Conservation (phyloP, 2,888 invertebrate species). For the Deilephila porcellus region DNA sequence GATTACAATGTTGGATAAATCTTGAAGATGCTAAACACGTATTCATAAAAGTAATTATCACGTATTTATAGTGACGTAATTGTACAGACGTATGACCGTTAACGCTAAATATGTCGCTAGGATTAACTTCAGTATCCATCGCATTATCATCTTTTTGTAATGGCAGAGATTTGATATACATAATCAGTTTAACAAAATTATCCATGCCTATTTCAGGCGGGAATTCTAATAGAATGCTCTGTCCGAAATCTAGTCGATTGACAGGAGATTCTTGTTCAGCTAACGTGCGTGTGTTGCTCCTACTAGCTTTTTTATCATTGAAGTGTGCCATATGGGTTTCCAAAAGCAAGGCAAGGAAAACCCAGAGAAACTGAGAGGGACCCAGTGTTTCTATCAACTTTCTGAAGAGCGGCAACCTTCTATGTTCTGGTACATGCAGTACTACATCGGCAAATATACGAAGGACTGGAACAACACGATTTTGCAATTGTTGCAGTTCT, state of each 20-base stretch:
- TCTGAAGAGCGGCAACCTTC: constrained; percentile 91
- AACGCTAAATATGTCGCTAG: constrained; percentile 86
- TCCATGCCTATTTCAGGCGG: constrained; percentile 85
- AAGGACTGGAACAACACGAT: constrained; percentile 87
- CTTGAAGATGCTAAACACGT: constrained; percentile 87
- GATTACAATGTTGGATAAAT: constrained; percentile 87
- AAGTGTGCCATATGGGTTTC: constrained; percentile 88
- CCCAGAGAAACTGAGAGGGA: constrained; percentile 87
- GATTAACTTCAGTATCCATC: constrained; percentile 69
- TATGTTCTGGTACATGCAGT: constrained; percentile 96
- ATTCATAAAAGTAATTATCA: constrained; percentile 89
- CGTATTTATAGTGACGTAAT: constrained; percentile 93
- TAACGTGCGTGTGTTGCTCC: constrained; percentile 57
- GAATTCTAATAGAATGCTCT: constrained; percentile 88
- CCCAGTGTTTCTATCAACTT: constrained; percentile 91
- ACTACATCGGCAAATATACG: constrained; percentile 96
- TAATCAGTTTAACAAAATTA: constrained; percentile 87
- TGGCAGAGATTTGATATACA: constrained; percentile 88
- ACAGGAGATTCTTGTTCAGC: constrained; percentile 78
- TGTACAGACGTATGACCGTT: constrained; percentile 88
- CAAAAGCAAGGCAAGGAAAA: constrained; percentile 88
- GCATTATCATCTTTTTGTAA: constrained; percentile 84
- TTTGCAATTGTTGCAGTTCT: constrained; percentile 70
- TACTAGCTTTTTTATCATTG: constrained; percentile 73
- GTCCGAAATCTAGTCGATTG: constrained; percentile 87